Evolutionary conservation across 2,888 invertebrate genomes (phyloP), one percentile per base, ranked within the genome.

Genomic region (Eucera pruinosa): DNA sequence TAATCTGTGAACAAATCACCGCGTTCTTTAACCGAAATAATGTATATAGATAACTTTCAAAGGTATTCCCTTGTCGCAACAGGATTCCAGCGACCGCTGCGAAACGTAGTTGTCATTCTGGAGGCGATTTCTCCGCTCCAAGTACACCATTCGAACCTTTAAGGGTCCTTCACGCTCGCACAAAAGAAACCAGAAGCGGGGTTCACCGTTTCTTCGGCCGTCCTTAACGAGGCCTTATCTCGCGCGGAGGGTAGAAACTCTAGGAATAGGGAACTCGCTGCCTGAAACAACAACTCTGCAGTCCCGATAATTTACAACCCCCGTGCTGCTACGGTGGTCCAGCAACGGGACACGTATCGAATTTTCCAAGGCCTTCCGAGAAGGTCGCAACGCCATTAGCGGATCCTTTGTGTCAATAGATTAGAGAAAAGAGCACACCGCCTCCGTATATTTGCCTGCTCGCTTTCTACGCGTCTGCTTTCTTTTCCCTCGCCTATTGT

Each of bases 241-340:
- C 36, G n/a, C 50, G n/a, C 13, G 13, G 41, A 13, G 33, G 9
- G 23, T 23, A 30, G 33, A 45, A 60, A 48, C 3, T 13, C 41
- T n/a, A 2, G 2, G 7, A 6, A 15, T 4, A 11, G 23, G 0
- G 15, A 41, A 50, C 18, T 45, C 30, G 43, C 2, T 20, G 41
- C 27, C 81, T 85, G 72, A 85, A 81, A 85, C 81, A 84, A 81
- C 83, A 79, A 74, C 54, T 67, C 70, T 50, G 27, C n/a, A n/a
- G n/a, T n/a, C n/a, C 27, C 61, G 67, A 81, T 79, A 81, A 81
- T 85, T 83, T 81, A 85, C 69, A 64, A 43, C 50, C 20, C n/a
- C 5, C 2, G 13, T 2, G 25, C 39, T 23, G 43, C 23, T n/a
- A 45, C 20, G 54, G 67, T 54, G 61, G 76, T 65, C 50, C 41